These are phyloP conservation scores for Macrotus californicus DNA, from an alignment of 2,113 vertebrate genomes.

Conservation along the genomic window DNA sequence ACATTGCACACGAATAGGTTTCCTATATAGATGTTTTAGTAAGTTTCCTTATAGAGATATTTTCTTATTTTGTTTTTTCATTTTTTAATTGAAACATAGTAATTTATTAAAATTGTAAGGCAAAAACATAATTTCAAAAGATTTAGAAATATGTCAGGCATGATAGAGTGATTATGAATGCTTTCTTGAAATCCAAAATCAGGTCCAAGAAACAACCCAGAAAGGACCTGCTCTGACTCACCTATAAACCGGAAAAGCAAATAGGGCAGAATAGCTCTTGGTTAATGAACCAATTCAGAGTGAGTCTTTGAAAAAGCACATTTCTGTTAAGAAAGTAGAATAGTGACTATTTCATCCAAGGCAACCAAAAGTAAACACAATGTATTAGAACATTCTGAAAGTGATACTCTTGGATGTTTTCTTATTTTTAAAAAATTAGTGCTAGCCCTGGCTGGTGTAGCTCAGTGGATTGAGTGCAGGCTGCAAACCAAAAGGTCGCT, in stretches of 20 bases:
- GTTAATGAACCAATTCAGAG: constrained; percentile 67
- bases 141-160: too few species aligned
- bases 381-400: constrained; percentile 61
- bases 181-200: too few species aligned
- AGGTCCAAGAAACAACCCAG: constrained; percentile 43
- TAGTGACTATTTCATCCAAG: constrained; percentile 51
- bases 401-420: constrained; percentile 60
- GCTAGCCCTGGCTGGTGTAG: too few species aligned
- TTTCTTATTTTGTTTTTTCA: not conserved
- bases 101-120: too few species aligned
- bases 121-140: too few species aligned
- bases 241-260: constrained; percentile 58
- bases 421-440: not conserved
- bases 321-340: constrained; percentile 54
- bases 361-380: constrained; percentile 66
- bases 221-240: constrained; percentile 61
- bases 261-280: constrained; percentile 49
- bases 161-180: too few species aligned
- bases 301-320: constrained; percentile 70
- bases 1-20: too few species aligned
- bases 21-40: not conserved
- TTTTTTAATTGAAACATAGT: too few species aligned
- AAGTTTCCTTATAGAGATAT: not conserved
- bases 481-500: too few species aligned
- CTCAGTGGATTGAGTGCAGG: too few species aligned